phyloP scores from a whole-genome alignment of 2,797 vertebrate species.

The Diglossa cyanea region DNA sequence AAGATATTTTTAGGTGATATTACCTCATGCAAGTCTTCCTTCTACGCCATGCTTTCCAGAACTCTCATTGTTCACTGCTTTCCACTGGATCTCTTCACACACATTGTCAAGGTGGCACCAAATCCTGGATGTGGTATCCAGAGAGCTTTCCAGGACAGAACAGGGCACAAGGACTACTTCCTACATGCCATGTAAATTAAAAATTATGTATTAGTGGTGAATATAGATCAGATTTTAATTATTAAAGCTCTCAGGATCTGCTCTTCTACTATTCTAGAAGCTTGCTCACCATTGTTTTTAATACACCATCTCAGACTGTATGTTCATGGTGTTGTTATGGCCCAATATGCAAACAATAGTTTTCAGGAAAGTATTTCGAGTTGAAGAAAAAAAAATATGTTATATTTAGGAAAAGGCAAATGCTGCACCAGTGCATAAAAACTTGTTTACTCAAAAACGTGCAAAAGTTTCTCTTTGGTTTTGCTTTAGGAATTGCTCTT shows the following conservation, averaged over 20 bases:
- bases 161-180: neutral
- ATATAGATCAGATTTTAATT: neutral
- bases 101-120: neutral
- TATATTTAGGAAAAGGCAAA: neutral
- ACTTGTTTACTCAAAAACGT: neutral
- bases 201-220: neutral
- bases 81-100: neutral
- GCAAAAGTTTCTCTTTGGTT: neutral
- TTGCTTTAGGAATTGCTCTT: neutral
- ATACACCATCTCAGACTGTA: neutral
- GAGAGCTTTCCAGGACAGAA: neutral
- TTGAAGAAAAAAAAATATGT: neutral
- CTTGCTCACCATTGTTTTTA: neutral
- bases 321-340: neutral
- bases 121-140: neutral
- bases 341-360: neutral
- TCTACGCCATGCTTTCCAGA: neutral
- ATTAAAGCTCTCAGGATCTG: neutral
- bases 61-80: neutral
- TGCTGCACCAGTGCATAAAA: neutral
- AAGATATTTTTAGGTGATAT: neutral
- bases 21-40: neutral
- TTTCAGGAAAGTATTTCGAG: neutral
- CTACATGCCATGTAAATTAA: neutral
- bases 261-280: neutral